A percentile compares a stretch with the other conserved stretches of the same genome.
These are phyloP conservation scores for Mactromeris polynyma DNA, from an alignment of 2,888 invertebrate genomes.

Conservation along the genomic window DNA sequence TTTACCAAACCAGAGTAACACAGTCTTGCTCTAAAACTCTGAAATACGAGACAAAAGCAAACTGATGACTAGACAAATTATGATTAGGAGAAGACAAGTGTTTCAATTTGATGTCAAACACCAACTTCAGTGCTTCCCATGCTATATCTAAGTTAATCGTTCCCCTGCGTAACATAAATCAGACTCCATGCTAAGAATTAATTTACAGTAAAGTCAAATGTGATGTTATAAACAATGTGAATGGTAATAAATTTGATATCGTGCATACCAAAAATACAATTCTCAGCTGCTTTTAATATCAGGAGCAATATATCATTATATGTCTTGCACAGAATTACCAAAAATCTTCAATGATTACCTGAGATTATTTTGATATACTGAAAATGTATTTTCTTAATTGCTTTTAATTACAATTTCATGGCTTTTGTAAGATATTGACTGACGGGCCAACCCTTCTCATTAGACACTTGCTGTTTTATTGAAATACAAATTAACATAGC, in stretches of 20 bases:
- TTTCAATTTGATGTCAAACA: background rate
- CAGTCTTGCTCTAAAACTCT: too few species aligned
- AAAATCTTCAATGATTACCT: background rate
- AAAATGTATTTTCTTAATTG: conserved; percentile 3
- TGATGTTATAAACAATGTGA: background rate
- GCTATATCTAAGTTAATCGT: background rate
- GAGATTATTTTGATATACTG: background rate
- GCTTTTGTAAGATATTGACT: background rate
- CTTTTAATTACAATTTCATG: background rate
- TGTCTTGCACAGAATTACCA: background rate
- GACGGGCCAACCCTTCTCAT: conserved; percentile 3
- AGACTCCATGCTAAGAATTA: background rate
- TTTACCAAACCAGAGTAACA: too few species aligned
- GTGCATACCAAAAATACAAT: background rate
- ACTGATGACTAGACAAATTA: background rate
- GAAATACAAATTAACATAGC: background rate
- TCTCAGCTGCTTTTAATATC: background rate
- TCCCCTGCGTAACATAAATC: background rate
- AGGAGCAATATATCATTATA: background rate
- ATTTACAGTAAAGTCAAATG: background rate
- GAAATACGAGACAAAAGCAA: background rate
- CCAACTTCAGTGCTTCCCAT: background rate
- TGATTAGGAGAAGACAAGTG: background rate
- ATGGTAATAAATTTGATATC: background rate
- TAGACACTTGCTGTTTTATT: background rate